Conservation (phyloP, 1,140 invertebrate genomes). For the Zaprionus tsacasi region DNA sequence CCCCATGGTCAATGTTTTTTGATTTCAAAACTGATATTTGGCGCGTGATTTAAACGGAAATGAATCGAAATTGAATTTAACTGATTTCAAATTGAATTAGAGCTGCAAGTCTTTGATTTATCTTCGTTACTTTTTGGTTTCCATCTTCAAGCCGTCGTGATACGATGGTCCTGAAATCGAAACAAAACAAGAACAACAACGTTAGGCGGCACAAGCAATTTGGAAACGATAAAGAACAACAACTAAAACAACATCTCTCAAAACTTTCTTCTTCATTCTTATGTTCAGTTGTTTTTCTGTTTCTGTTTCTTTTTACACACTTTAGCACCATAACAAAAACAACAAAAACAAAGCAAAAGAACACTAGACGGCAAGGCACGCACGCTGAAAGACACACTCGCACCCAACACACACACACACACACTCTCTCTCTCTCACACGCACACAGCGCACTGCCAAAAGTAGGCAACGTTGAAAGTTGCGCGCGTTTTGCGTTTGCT, state of each 20-base stretch:
- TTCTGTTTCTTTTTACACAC: constrained; percentile 1
- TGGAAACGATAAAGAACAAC: constrained; percentile 43
- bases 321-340: constrained; percentile 38
- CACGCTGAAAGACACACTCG: background rate
- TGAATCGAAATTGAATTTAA: background rate
- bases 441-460: constrained; percentile 14
- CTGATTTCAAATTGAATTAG: too few species aligned
- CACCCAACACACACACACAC: constrained; percentile 8
- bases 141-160: constrained; percentile 3
- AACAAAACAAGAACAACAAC: constrained; percentile 38
- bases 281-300: background rate
- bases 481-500: constrained; percentile 28
- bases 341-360: constrained; percentile 25
- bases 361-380: constrained; percentile 23
- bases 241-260: constrained; percentile 24
- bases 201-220: constrained; percentile 34
- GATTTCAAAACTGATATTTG: background rate
- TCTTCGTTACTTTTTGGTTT: background rate
- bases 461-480: constrained; percentile 39
- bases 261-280: constrained; percentile 9
- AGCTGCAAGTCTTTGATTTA: background rate
- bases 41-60: background rate
- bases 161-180: constrained; percentile 11
- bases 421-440: background rate
- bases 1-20: background rate